Conservation (phyloP, 2,113 vertebrate genomes). For the Syrmaticus mikado region DNA sequence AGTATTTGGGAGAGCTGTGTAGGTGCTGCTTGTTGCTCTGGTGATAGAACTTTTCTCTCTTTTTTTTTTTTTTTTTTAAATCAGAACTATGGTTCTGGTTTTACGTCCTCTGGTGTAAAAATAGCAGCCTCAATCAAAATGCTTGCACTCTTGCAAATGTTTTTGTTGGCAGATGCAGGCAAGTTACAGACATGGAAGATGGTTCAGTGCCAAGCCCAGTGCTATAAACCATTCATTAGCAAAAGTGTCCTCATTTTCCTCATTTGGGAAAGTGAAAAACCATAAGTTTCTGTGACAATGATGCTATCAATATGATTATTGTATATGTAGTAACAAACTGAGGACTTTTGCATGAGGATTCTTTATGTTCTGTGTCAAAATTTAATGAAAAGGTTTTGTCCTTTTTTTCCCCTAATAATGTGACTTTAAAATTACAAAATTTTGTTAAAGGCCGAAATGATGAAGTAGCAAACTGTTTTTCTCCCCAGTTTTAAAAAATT, state of each 20-base stretch:
- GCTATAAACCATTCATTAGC: rapidly evolving
- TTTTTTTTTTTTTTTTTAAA: not conserved
- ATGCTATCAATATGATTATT: not conserved
- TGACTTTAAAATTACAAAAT: not conserved
- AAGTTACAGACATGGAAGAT: not conserved
- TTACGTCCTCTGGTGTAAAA: not conserved
- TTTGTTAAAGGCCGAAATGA: not conserved
- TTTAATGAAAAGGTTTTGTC: not conserved
- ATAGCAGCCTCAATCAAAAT: not conserved
- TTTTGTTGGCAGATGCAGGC: not conserved
- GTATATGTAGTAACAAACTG: not conserved
- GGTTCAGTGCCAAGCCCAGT: not conserved
- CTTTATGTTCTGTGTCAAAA: not conserved
- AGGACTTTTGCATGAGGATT: not conserved
- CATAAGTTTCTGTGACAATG: not conserved
- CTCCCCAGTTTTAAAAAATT: not conserved
- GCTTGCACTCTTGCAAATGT: not conserved
- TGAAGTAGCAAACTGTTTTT: not conserved
- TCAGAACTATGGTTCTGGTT: not conserved
- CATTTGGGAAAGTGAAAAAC: not conserved
- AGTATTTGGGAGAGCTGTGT: not conserved
- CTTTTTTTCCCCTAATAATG: not conserved
- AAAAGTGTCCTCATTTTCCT: not conserved
- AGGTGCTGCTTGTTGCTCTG: not conserved
- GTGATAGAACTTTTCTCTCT: not conserved